Percentiles rank a stretch among this genome's conserved stretches.
phyloP scores from a whole-genome alignment of 2,888 invertebrate species.

The Calameuta idolon region DNA sequence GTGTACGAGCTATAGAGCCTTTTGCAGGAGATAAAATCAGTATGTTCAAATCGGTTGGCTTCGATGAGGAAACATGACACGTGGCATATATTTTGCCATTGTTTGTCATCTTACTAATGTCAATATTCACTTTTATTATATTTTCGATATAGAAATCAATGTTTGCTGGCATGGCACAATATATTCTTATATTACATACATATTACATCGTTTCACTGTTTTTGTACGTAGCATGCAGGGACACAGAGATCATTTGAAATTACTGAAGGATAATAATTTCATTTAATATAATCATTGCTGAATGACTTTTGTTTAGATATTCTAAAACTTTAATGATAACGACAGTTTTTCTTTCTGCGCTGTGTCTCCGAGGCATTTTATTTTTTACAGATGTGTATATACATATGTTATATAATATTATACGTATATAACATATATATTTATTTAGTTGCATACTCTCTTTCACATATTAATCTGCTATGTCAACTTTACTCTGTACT shows the following conservation, averaged over 20 bases:
- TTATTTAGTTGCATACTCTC: neutral
- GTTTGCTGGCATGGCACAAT: slow-evolving; percentile 43
- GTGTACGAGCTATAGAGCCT: neutral
- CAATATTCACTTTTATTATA: slow-evolving; percentile 3
- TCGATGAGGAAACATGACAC: slow-evolving; percentile 1
- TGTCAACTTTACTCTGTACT: slow-evolving; percentile 6
- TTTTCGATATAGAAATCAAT: slow-evolving; percentile 30
- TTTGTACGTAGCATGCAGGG: slow-evolving; percentile 36
- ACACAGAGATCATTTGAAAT: neutral
- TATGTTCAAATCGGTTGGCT: neutral
- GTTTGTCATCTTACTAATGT: slow-evolving; percentile 7
- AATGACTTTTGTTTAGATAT: neutral
- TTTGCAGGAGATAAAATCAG: neutral
- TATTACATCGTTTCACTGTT: slow-evolving; percentile 9
- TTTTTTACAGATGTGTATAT: slow-evolving; percentile 6
- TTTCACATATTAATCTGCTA: slow-evolving; percentile 38
- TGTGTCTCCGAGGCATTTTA: neutral
- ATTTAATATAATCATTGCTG: neutral
- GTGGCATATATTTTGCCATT: slow-evolving; percentile 29
- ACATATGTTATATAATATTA: neutral
- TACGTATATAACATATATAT: slow-evolving; percentile 2
- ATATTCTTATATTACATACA: slow-evolving; percentile 31
- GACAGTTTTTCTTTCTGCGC: neutral
- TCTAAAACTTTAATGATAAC: neutral
- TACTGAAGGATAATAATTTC: slow-evolving; percentile 8